phyloP scores from a whole-genome alignment of 1,140 invertebrate species.

The Xylocopa sonorina region DNA sequence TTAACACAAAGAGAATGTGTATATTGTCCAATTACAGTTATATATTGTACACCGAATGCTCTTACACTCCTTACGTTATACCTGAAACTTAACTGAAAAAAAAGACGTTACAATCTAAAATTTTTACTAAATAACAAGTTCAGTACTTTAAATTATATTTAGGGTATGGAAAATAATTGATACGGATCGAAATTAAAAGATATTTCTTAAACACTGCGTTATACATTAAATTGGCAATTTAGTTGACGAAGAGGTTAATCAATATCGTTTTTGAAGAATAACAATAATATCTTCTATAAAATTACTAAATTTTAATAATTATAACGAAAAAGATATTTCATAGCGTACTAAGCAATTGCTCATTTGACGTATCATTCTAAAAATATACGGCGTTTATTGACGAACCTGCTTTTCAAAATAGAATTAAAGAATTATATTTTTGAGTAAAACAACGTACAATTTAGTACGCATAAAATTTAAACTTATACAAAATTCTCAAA shows the following conservation, averaged over 20 bases:
- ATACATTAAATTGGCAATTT: not conserved
- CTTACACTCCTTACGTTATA: slow-evolving; percentile 1
- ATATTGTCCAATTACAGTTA: not conserved
- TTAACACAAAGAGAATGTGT: not conserved
- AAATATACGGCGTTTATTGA: not conserved
- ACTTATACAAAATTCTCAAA: not conserved
- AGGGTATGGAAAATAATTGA: not conserved
- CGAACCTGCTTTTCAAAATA: slow-evolving; percentile 13
- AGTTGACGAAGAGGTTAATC: not conserved
- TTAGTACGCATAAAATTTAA: not conserved
- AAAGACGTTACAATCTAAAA: not conserved
- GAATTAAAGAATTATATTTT: not conserved
- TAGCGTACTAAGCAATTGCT: not conserved
- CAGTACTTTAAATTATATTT: not conserved
- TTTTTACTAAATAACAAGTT: not conserved
- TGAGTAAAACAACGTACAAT: not conserved
- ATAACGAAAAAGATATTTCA: not conserved
- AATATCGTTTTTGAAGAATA: not conserved
- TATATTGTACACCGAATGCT: not conserved
- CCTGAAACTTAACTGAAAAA: not conserved
- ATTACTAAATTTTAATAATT: not conserved
- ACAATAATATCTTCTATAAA: not conserved
- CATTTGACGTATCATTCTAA: slow-evolving; percentile 4
- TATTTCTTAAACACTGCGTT: not conserved
- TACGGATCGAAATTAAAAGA: not conserved